These are phyloP conservation scores for Micrasema minimum DNA, from an alignment of 1,140 invertebrate species.

Conservation along the genomic window DNA sequence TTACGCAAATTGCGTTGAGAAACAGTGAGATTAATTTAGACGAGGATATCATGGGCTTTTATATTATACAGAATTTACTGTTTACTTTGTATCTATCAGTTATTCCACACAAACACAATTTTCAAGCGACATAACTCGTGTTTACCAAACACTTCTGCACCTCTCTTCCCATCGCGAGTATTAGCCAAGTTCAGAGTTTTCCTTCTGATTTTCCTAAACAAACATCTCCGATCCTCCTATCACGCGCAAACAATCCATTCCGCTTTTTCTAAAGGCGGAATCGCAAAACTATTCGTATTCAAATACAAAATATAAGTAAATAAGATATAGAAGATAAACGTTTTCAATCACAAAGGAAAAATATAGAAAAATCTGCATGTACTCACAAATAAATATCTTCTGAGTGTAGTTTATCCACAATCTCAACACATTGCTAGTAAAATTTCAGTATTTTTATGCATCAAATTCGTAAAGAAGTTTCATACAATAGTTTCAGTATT, in stretches of 20 bases:
- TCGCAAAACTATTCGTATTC: neutral
- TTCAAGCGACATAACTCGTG: too few species aligned
- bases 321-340: neutral
- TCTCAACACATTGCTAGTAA: neutral
- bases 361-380: neutral
- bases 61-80: too few species aligned
- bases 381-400: neutral
- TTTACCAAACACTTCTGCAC: too few species aligned
- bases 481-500: too few species aligned
- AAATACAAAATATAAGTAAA: neutral
- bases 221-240: constrained; percentile 14
- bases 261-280: constrained; percentile 7
- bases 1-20: too few species aligned
- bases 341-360: neutral
- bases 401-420: neutral
- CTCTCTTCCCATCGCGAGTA: too few species aligned
- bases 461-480: neutral
- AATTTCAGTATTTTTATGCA: neutral
- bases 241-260: neutral
- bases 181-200: too few species aligned
- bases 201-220: constrained; percentile 25
- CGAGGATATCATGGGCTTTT: too few species aligned
- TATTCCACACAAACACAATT: too few species aligned
- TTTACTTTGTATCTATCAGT: too few species aligned
- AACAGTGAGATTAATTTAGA: too few species aligned